Conservation (phyloP, 2,888 invertebrate species). For the Azorinus chamasolen region DNA sequence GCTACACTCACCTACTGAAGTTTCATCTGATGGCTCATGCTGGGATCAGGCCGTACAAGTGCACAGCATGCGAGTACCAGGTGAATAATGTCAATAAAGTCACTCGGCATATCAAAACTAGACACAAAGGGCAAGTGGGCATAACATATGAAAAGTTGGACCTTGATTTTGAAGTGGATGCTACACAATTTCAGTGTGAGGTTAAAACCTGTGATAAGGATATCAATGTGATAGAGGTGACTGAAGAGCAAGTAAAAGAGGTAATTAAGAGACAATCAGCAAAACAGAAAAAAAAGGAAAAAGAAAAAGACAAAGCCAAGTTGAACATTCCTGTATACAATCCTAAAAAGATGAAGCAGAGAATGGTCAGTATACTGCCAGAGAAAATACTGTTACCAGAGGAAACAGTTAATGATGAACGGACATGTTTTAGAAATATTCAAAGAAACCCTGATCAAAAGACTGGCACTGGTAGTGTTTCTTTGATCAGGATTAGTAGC, state of each 20-base stretch:
- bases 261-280: no score
- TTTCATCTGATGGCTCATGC: constrained; percentile 58
- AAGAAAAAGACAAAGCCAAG: no score
- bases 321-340: no score
- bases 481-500: no score
- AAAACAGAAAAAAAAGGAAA: no score
- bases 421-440: no score
- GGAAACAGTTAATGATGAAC: no score
- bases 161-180: constrained; percentile 49
- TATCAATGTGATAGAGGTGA: constrained; percentile 50
- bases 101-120: constrained; percentile 45
- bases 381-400: no score
- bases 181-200: constrained; percentile 55
- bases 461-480: no score
- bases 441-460: no score
- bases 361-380: no score
- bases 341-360: no score
- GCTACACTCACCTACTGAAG: constrained; percentile 51
- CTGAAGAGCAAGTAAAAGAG: constrained; percentile 33
- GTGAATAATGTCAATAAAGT: constrained; percentile 37
- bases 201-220: constrained; percentile 40
- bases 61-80: constrained; percentile 51
- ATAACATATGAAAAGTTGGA: constrained; percentile 49
- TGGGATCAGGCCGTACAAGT: constrained; percentile 56
- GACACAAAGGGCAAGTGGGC: constrained; percentile 32